Base-by-base conservation (phyloP, 2,797 vertebrate genomes). In the Thaleichthys pacificus region DNA sequence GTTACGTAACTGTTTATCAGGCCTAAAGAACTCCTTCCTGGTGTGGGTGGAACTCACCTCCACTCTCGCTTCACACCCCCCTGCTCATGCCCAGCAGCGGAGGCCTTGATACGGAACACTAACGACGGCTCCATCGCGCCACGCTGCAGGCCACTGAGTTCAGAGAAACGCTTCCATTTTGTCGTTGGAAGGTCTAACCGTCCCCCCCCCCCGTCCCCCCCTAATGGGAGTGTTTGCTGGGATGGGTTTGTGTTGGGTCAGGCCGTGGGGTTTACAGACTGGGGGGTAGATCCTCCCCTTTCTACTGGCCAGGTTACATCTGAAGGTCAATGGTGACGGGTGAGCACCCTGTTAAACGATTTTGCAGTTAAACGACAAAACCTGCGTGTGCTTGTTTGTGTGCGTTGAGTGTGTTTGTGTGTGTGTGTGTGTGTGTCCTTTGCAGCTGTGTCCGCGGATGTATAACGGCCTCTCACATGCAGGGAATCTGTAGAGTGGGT, bases 251-350 rank as follows among this genome's bases (percentile, higher is more conserved):
- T 63, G 35, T 35, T 15, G 17, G 21, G 61, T 19, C 32, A 17
- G 61, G 19, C 2, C 32, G 5, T n/a, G 61, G 11, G 38, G 15
- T 66, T 17, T 22, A 24, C 17, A 57, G 57, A 17, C 8, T 26
- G 28, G 12, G 28, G 24, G 9, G 22, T 51, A 14, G 65, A 21
- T 15, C 22, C 47, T 26, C 47, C 0, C 6, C 12, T 7, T 26
- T 51, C 22, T 15, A 51, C 26, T 67, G 47, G 66, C 8, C n/a
- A 9, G 47, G 26, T 19, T 8, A n/a, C 14, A 26, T 54, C 47
- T 51, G 42, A 51, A 51, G 47, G 65, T 64, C 35, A 32, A 64
- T 42, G 32, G 30, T 47, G 62, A 64, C n/a, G 19, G 62, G 61
- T n/a, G 17, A 63, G 14, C 11, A 21, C 30, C 8, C 42, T 14